Evolutionary conservation across 2,888 invertebrate species (phyloP).

Genomic region (Apodemia duryi): DNA sequence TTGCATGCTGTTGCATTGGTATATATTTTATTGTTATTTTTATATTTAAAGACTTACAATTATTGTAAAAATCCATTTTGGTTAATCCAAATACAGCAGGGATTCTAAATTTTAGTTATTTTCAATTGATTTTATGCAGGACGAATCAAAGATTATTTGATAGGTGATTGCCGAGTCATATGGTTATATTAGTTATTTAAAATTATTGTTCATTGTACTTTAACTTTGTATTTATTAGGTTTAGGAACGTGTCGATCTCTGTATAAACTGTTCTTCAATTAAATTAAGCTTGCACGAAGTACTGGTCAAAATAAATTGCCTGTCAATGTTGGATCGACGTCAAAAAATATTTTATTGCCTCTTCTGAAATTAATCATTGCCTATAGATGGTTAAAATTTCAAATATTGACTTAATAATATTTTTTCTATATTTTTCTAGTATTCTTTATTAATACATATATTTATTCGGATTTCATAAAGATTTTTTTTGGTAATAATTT

Average conservation of each 20-base stretch:
- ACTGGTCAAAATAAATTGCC: neutral
- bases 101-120: conserved; percentile 5
- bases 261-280: conserved; percentile 1
- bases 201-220: conserved; percentile 5
- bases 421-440: too few species aligned
- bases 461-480: too few species aligned
- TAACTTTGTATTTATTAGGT: conserved; percentile 5
- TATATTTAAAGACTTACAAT: conserved; percentile 30
- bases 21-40: conserved; percentile 63
- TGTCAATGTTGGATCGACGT: conserved; percentile 7
- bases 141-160: conserved; percentile 12
- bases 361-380: too few species aligned
- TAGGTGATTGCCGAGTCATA: conserved; percentile 10
- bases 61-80: conserved; percentile 6
- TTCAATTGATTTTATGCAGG: conserved; percentile 3
- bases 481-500: too few species aligned
- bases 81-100: neutral
- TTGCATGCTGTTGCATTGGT: conserved; percentile 69
- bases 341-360: neutral
- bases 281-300: neutral
- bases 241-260: conserved; percentile 10
- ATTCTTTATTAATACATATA: too few species aligned
- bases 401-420: too few species aligned
- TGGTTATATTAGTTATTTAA: conserved; percentile 5
- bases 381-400: too few species aligned